phyloP scores from a whole-genome alignment of 2,888 invertebrate genomes.

The Amphipoea lucens region DNA sequence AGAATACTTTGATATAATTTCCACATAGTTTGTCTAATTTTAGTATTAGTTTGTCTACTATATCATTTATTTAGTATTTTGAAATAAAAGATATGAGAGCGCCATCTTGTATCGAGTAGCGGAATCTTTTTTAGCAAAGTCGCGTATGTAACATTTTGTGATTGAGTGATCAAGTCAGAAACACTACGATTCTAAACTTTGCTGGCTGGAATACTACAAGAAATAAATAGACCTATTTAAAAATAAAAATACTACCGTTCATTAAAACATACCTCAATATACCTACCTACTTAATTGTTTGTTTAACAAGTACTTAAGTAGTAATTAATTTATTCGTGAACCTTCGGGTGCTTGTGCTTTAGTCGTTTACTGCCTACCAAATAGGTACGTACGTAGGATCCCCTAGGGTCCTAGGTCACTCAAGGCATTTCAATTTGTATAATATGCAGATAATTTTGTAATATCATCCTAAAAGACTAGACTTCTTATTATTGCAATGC shows the following conservation, averaged over 20 bases:
- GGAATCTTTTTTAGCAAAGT: conserved; percentile 16
- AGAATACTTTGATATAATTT: background rate
- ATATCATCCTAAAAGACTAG: background rate
- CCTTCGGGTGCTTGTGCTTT: background rate
- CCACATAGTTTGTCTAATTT: background rate
- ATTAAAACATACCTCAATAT: no score
- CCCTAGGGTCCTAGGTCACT: background rate
- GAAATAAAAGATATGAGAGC: conserved; percentile 28
- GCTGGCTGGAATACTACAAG: background rate
- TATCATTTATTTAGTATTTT: background rate
- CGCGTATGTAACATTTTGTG: background rate
- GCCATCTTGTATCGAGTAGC: conserved; percentile 77
- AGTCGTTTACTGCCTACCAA: background rate
- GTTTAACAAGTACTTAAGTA: background rate
- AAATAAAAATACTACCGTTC: no score
- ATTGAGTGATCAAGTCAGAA: background rate
- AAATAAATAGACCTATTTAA: background rate
- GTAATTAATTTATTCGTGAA: background rate
- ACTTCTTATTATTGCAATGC: background rate
- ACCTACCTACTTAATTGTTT: background rate
- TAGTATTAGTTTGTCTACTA: no score
- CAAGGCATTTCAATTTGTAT: background rate
- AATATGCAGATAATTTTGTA: background rate
- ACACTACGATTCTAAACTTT: background rate
- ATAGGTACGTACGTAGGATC: no score